Evolutionary conservation across 2,797 vertebrate species (phyloP), one percentile per base, ranked within the genome.

Genomic region (Ambastaia sidthimunki): DNA sequence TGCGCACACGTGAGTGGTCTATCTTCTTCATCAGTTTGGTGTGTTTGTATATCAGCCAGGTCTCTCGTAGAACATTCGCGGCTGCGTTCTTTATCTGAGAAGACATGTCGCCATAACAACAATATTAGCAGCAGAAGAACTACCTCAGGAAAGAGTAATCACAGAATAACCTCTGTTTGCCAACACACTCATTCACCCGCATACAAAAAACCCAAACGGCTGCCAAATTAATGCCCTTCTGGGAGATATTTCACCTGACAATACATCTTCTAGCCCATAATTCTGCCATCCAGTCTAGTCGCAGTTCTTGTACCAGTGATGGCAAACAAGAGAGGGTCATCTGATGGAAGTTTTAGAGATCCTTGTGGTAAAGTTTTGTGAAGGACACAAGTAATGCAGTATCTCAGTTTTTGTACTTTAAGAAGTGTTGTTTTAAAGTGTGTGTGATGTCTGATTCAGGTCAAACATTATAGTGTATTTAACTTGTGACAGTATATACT

Each of bases 41-140:
- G 85, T 95, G 97, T 94, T 98, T 99, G 94, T 99, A 99, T 94
- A 99, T 99, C 90, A 99, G 95, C 98, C 98, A 99, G 86, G 97
- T 99, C 95, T 99, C 98, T 92, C 98, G 96, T 89, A 99, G 95
- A 93, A 99, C 98, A 83, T 99, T 99, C 82, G 98, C 97, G 3
- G 98, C 98, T 81, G 98, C 97, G 19, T 99, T 99, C 95, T 99
- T 99, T 91, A 99, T 98, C 97, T 99, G 94, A 88, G 82, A 86
- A 85, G 88, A 85, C 71, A 87, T 57, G 54, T 82, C 34, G 6
- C 34, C 84, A 82, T 76, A 85, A 81, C 77, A 82, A 83, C 74
- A 9, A 66, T 65, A 80, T 93, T 86, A 92, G 87, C 89, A 91
- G 90, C 89, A 91, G 87, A 37, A 87, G 88, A 89, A 85, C 16